Evolutionary conservation across 2,797 vertebrate genomes (phyloP).

Genomic region (Amblyopsis hoosieri): DNA sequence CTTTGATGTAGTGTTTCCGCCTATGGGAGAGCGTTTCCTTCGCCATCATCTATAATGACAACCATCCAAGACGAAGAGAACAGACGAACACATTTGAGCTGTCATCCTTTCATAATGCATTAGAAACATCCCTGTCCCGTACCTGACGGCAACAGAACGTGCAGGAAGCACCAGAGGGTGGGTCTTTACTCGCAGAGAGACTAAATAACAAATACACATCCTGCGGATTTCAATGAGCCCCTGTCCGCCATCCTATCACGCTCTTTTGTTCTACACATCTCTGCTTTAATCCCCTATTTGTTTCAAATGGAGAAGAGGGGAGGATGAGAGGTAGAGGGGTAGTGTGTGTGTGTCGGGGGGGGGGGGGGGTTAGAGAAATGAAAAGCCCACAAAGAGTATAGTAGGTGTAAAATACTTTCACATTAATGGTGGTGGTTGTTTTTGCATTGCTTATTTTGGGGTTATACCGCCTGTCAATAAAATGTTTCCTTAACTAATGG

Average conservation of each 20-base stretch:
- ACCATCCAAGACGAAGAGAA: background rate
- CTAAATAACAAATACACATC: slow-evolving; percentile 51
- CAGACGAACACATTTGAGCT: slow-evolving; percentile 13
- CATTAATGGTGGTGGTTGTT: background rate
- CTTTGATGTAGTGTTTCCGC: background rate
- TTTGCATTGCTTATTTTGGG: no score
- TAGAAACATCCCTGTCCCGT: slow-evolving; percentile 30
- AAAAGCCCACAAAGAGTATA: slow-evolving; percentile 24
- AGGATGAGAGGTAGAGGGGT: background rate
- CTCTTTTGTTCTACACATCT: slow-evolving; percentile 42
- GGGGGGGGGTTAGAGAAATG: slow-evolving; percentile 32
- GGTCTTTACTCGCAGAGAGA: slow-evolving; percentile 55
- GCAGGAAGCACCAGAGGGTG: slow-evolving; percentile 30
- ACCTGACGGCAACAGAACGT: slow-evolving; percentile 27
- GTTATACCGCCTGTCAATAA: slow-evolving; percentile 30
- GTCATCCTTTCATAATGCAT: slow-evolving; percentile 31
- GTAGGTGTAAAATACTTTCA: slow-evolving; percentile 25
- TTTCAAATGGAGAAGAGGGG: slow-evolving; percentile 24
- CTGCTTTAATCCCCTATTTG: slow-evolving; percentile 62
- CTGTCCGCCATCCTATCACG: slow-evolving; percentile 54
- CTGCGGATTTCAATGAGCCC: slow-evolving; percentile 53
- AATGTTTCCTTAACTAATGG: slow-evolving; percentile 24
- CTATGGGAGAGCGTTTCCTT: background rate
- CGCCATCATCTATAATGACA: slow-evolving; percentile 2
- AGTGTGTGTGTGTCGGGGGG: background rate